Base-by-base conservation (phyloP, 2,797 vertebrate species). In the Pseudomugil gertrudae region DNA sequence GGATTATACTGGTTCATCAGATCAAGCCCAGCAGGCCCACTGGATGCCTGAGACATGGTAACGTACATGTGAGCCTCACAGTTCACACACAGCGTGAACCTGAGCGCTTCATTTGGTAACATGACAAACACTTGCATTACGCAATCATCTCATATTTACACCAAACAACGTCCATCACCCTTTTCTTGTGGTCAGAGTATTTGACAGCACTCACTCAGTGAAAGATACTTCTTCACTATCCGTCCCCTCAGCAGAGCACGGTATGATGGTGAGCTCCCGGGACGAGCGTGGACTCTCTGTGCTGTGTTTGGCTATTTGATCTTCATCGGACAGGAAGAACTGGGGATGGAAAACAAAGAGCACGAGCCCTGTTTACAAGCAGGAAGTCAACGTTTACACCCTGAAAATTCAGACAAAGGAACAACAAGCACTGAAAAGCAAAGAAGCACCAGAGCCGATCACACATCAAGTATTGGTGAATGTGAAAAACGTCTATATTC, bases 251-350 rank as follows among this genome's bases (percentile, higher is more conserved):
- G 32, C 78, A 4, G 88, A 74, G n/a, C 73, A 76, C 0, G 88
- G 88, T 0, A 91, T 67, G 9, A 91, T 66, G 7, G 80, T 66
- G 23, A 87, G 80, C 14, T 81, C 67, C 1, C 89, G 84, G 11
- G 78, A 17, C 0, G 82, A 72, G 43, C 29, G 62, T 1, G 73
- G 78, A 54, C 83, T 80, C 40, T 88, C 86, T 68, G 52, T 74
- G 63, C 30, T 73, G 3, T 24, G 11, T 54, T 57, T 68, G 54
- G 81, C n/a, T 4, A 32, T 45, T 0, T 84, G 74, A 54, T 95
- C 93, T 9, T 94, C 94, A 26, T 93, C 92, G 0, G 91, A 93
- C 47, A 95, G 36, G 24, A 94, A 94, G 72, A 95, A 94, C 94
- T 95, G 76, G 1, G 35, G 21, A 66, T 45, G 32, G 29, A 29